These are phyloP conservation scores for Cephalopachus bancanus DNA, from an alignment of 2,797 vertebrate genomes.

Conservation along the genomic window DNA sequence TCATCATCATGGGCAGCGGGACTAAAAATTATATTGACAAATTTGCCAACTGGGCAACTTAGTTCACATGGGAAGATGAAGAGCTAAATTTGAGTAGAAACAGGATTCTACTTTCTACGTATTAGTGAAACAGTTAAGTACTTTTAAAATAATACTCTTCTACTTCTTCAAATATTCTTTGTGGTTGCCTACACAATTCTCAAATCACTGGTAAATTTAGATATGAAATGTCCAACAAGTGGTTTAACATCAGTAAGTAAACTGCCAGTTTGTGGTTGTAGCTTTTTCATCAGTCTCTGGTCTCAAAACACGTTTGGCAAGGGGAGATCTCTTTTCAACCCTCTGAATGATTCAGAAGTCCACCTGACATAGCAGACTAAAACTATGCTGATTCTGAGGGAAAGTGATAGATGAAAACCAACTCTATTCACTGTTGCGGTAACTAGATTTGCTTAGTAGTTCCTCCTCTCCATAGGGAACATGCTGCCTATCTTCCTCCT, in stretches of 20 bases:
- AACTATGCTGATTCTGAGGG: neutral
- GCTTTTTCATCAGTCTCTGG: constrained; percentile 1
- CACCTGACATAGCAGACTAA: neutral
- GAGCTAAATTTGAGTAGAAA: neutral
- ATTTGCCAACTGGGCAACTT: neutral
- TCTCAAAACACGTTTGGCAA: neutral
- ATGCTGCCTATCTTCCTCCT: neutral
- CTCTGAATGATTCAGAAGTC: neutral
- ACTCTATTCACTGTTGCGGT: neutral
- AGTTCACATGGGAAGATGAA: neutral
- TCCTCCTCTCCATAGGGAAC: neutral
- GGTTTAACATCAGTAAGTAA: constrained; percentile 20
- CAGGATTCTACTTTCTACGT: neutral
- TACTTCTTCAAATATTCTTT: neutral
- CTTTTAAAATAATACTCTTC: constrained; percentile 38
- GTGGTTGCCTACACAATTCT: constrained; percentile 31
- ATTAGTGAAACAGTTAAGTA: neutral
- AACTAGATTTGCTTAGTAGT: neutral
- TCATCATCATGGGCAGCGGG: neutral
- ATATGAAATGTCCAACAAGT: constrained; percentile 21
- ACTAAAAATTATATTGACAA: constrained; percentile 50
- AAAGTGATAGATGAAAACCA: neutral
- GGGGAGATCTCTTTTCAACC: neutral
- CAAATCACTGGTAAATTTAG: neutral
- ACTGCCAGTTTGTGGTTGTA: neutral